Conservation (phyloP, 2,888 invertebrate species). For the Sphinx pinastri region DNA sequence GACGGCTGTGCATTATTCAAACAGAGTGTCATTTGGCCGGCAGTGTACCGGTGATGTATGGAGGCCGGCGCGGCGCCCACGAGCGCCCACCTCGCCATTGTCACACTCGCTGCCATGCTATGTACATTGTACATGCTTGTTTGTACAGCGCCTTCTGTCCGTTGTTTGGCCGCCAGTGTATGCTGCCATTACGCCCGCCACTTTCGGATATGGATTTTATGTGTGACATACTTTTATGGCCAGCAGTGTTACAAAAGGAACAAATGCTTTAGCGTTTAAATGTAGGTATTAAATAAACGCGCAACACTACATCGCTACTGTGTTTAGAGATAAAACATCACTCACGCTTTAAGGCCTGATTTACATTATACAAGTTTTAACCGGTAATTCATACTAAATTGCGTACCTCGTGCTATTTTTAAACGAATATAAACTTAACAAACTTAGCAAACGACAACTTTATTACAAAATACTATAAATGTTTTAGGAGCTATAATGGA, state of each 20-base stretch:
- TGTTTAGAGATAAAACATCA: not conserved
- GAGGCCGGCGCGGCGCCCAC: conserved; percentile 26
- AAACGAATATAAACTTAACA: too few species aligned
- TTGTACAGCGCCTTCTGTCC: conserved; percentile 40
- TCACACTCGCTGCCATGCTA: conserved; percentile 40
- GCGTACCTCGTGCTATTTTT: too few species aligned
- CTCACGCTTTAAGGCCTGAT: not conserved
- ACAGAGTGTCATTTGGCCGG: conserved; percentile 20
- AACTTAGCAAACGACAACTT: too few species aligned
- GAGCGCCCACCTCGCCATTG: conserved; percentile 48
- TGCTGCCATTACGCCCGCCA: conserved; percentile 20
- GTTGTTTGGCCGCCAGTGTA: conserved; percentile 38
- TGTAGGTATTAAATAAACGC: not conserved
- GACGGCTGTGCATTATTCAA: conserved; percentile 8
- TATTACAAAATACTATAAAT: too few species aligned
- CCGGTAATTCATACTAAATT: too few species aligned
- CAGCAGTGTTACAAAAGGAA: conserved; percentile 3
- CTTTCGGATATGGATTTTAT: conserved; percentile 25
- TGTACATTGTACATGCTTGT: conserved; percentile 43
- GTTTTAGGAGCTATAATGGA: too few species aligned
- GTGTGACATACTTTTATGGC: conserved; percentile 21
- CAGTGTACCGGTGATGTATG: conserved; percentile 14
- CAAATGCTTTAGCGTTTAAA: conserved; percentile 5
- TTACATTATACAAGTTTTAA: too few species aligned
- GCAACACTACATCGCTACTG: not conserved